phyloP scores from a whole-genome alignment of 92 coral and sea anemone genomes.

The Nematostella vectensis region DNA sequence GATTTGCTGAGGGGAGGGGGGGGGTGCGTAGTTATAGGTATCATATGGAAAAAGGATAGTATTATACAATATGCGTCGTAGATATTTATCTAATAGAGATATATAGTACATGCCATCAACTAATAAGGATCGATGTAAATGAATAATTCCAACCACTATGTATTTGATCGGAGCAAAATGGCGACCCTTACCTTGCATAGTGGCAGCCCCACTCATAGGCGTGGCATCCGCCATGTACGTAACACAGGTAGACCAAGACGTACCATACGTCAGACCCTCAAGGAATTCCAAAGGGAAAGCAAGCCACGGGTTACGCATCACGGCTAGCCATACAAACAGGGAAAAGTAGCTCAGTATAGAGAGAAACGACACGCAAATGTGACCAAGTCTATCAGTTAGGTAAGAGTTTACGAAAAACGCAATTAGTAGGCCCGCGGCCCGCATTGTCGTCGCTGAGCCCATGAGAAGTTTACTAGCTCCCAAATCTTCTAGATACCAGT shows the following conservation, averaged over 20 bases:
- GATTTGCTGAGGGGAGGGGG: too few relatives aligned
- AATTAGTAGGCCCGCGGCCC: constrained; percentile 53
- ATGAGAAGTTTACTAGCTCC: constrained; percentile 82
- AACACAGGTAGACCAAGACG: constrained; percentile 90
- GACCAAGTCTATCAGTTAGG: constrained; percentile 51
- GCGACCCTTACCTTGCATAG: constrained; percentile 90
- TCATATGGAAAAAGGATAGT: too few relatives aligned
- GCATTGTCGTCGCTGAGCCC: constrained; percentile 68
- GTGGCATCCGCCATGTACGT: constrained; percentile 88
- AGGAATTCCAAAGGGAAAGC: constrained; percentile 75
- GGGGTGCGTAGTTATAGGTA: too few relatives aligned
- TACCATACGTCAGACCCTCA: constrained; percentile 81
- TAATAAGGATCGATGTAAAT: too few relatives aligned
- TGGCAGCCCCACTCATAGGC: constrained; percentile 93
- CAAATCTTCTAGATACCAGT: constrained; percentile 93
- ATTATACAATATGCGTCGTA: too few relatives aligned
- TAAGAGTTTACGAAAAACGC: constrained; percentile 72
- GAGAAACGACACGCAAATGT: constrained; percentile 41
- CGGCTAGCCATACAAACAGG: constrained; percentile 67
- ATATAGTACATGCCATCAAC: too few relatives aligned
- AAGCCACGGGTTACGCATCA: constrained; percentile 73
- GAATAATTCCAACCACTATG: too few relatives aligned
- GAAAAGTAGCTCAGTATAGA: constrained; percentile 51
- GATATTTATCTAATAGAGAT: too few relatives aligned
- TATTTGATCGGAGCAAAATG: too few relatives aligned